phyloP scores from a whole-genome alignment of 2,797 vertebrate genomes.

The Pipistrellus pipistrellus region DNA sequence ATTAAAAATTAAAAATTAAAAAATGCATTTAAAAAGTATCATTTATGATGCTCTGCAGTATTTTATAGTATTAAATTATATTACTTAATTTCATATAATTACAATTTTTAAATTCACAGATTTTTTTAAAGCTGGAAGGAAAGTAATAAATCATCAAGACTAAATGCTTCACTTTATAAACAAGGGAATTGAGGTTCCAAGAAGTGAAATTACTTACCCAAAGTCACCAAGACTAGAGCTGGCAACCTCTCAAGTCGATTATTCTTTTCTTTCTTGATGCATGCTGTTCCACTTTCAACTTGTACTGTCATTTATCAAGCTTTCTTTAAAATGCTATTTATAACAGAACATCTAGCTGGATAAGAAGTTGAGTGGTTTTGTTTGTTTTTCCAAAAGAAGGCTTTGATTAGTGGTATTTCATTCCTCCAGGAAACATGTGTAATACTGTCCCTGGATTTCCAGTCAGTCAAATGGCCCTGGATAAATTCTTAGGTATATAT shows the following conservation, averaged over 20 bases:
- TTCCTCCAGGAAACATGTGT: background rate
- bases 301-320: background rate
- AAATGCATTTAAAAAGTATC: conserved; percentile 31
- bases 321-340: background rate
- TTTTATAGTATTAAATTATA: conserved; percentile 47
- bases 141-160: background rate
- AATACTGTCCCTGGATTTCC: background rate
- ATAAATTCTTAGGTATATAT: background rate
- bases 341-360: background rate
- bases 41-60: conserved; percentile 39
- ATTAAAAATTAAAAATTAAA: conserved; percentile 68
- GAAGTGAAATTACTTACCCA: conserved; percentile 23
- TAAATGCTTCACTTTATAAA: background rate
- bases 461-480: background rate
- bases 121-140: conserved; percentile 18
- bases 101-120: conserved; percentile 40
- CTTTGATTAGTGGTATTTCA: background rate
- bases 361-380: background rate
- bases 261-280: background rate
- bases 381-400: background rate
- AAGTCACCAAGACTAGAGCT: background rate
- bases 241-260: background rate
- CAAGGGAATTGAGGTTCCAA: conserved; percentile 1
- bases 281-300: background rate
- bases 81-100: conserved; percentile 69